Evolutionary conservation across 1,140 invertebrate genomes (phyloP), one percentile per base, ranked within the genome.

Genomic region (Apis cerana): DNA sequence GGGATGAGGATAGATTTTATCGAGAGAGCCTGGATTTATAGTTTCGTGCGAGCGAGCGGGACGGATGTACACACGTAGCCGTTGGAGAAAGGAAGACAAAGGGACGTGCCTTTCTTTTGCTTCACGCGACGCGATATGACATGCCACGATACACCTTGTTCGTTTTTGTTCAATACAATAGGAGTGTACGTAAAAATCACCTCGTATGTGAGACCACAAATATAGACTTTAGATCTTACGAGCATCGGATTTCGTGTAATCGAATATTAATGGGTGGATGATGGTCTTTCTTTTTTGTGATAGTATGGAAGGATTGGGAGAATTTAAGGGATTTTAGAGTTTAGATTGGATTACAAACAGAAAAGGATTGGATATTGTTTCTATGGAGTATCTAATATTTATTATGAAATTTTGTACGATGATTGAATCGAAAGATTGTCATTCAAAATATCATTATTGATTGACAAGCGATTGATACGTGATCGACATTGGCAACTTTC

Each of bases 11-110:
- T 65, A 54, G 86, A 88, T 80, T 85, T 88, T 89, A 89, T 89
- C 87, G 87, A 83, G 82, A 83, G 80, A 83, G 65, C 80, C 48
- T 65, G 80, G 87, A 89, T 89, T 89, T 89, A 89, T 86, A 84
- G 85, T 33, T 70, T 50, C 15, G 58, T 23, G 33, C 21, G 64
- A 75, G 65, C 19, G 21, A 85, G 59, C 58, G 56, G 68, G 78
- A 61, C 43, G 48, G 65, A 43, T 8, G 67, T 23, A 80, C 23
- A 80, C 23, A 61, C 50, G 50, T 27, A 43, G 33, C 7, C 21
- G 27, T 43, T 58, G 74, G 48, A 75, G 19, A 43, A 75, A 78
- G 21, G 54, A 62, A 61, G 80, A 80, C 62, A 69, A 21, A 27
- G 56, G n/a, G 12, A 78, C 23, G 33, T 62, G 56, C 48, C 62